phyloP scores from a whole-genome alignment of 2,888 invertebrate species.

The Tortrix viridana region DNA sequence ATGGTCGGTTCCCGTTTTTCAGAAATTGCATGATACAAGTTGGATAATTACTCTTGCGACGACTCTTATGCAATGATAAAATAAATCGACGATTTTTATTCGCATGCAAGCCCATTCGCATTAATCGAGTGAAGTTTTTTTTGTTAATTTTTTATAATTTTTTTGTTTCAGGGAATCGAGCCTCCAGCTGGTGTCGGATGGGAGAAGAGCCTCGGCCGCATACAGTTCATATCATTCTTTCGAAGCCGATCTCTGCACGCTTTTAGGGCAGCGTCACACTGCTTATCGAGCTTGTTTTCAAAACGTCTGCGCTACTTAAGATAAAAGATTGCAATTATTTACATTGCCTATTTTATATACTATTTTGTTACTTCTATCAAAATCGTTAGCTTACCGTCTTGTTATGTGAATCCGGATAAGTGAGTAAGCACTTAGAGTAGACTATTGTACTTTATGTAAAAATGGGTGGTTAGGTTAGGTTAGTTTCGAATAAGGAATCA shows the following conservation, averaged over 20 bases:
- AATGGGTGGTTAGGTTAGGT: slow-evolving; percentile 52
- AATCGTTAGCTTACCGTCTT: slow-evolving; percentile 16
- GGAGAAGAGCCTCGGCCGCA: slow-evolving; percentile 40
- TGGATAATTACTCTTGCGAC: too few relatives aligned
- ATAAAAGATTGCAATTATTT: slow-evolving; percentile 28
- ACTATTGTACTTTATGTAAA: slow-evolving; percentile 48
- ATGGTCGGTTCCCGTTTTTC: too few relatives aligned
- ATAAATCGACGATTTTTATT: too few relatives aligned
- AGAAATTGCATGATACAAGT: too few relatives aligned
- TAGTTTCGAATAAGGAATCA: slow-evolving; percentile 43
- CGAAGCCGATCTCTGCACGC: slow-evolving; percentile 11
- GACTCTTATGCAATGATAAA: too few relatives aligned
- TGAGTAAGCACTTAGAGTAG: slow-evolving; percentile 37
- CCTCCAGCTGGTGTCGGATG: slow-evolving; percentile 55
- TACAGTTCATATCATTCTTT: slow-evolving; percentile 33
- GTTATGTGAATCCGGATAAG: slow-evolving; percentile 7
- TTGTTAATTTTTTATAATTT: slow-evolving; percentile 29
- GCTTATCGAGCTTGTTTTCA: slow-evolving; percentile 9
- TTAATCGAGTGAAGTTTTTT: neutral
- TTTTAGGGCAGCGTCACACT: slow-evolving; percentile 17
- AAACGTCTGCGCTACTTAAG: slow-evolving; percentile 21
- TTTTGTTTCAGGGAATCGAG: slow-evolving; percentile 52
- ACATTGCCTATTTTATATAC: slow-evolving; percentile 32
- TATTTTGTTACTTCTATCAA: slow-evolving; percentile 21
- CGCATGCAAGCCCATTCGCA: too few relatives aligned